A percentile compares a stretch with the other conserved stretches of the same genome.
Evolutionary conservation across 2,113 vertebrate species (phyloP).

Genomic region (Abramis brama): DNA sequence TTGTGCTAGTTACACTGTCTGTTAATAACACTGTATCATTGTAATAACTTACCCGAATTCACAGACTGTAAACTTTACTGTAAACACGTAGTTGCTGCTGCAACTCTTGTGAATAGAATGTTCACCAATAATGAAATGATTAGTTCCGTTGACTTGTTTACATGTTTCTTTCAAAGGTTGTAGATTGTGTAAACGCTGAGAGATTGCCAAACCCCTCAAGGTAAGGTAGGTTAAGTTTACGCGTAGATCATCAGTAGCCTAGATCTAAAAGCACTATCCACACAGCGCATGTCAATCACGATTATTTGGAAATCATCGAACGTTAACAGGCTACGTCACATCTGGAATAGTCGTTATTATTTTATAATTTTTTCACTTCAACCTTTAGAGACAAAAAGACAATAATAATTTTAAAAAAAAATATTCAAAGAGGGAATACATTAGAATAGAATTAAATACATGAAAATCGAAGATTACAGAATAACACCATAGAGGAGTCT

Average conservation of each 20-base stretch:
- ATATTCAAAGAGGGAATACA: not conserved
- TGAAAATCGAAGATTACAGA: no score
- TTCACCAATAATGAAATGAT: not conserved
- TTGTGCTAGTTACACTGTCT: not conserved
- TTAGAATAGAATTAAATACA: not conserved
- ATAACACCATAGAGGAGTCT: no score
- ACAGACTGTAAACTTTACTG: constrained; percentile 4
- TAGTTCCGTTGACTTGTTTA: not conserved
- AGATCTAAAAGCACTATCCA: not conserved
- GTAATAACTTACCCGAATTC: constrained; percentile 1
- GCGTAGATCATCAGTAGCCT: not conserved
- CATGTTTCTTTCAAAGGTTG: not conserved
- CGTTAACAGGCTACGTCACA: not conserved
- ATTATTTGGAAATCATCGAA: not conserved
- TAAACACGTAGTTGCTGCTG: not conserved
- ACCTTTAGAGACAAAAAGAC: not conserved
- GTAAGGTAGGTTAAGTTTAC: not conserved
- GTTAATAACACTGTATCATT: not conserved
- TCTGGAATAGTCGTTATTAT: not conserved
- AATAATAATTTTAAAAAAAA: not conserved
- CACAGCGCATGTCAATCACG: not conserved
- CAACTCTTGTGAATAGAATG: not conserved
- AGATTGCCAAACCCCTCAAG: constrained; percentile 2
- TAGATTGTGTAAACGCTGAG: not conserved
- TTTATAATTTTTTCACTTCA: not conserved